Evolutionary conservation across 2,797 vertebrate species (phyloP), one percentile per base, ranked within the genome.

Genomic region (Nasua narica): DNA sequence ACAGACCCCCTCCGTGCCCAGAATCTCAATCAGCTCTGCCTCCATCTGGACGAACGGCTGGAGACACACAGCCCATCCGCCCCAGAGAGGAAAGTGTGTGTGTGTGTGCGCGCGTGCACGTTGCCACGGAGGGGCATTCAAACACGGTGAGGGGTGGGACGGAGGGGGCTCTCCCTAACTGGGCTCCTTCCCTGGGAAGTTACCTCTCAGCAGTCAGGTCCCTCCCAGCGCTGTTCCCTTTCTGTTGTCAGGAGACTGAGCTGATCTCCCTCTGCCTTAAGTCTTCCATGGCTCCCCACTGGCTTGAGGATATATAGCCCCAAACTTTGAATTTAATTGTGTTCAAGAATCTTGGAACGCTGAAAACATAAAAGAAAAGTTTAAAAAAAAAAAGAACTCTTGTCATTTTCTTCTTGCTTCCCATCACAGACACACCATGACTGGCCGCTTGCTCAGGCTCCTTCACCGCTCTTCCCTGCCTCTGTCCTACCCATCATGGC

Each of bases 221-320:
- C n/a, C 25, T 37, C 5, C 72, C 43, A 46, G 43, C 14, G 4
- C 27, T 32, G 27, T 85, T 48, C 46, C 58, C 37, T 56, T 37
- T 46, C 27, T 16, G 18, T 18, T 54, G 5, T 35, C 70, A 56
- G 7, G 16, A 29, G 35, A 11, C 21, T 16, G 67, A 72, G 40
- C 16, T 32, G 23, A 0, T 8, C 27, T 52, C 25, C 7, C 9
- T 60, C 46, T 50, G 43, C n/a, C 46, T 21, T 16, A 19, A 35
- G 7, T 15, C 37, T 43, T 7, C 91, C 32, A 0, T 7, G 58
- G 18, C 32, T 67, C 65, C 40, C 37, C 29, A 37, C 4, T 46
- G 54, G 18, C 9, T 0, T 2, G 3, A 58, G 1, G 32, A 25
- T 1, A 25, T 1, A 5, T 0, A 29, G 4, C 5, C 14, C 58